A percentile compares a stretch with the other conserved stretches of the same genome.
These are phyloP conservation scores for Hofmannophila pseudospretella DNA, from an alignment of 2,888 invertebrate genomes.

Conservation along the genomic window DNA sequence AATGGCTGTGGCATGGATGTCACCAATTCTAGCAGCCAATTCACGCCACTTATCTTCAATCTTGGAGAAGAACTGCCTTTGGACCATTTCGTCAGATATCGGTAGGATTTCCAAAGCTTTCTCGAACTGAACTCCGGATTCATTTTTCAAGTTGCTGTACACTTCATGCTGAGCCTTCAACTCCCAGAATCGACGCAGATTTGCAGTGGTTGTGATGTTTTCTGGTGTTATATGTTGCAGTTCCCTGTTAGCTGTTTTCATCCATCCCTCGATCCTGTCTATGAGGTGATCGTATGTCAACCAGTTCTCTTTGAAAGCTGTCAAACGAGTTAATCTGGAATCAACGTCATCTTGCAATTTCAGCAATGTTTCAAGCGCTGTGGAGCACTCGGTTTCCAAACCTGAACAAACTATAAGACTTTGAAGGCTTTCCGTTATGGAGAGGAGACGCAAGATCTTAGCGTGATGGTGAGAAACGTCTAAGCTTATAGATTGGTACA, in stretches of 20 bases:
- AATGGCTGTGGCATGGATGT: slow-evolving; percentile 82
- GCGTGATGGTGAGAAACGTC: slow-evolving; percentile 90
- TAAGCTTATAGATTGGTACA: slow-evolving; percentile 87
- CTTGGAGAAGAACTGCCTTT: slow-evolving; percentile 87
- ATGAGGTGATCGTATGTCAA: slow-evolving; percentile 83
- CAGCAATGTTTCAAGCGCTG: slow-evolving; percentile 83
- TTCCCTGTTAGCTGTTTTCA: slow-evolving; percentile 85
- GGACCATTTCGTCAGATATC: slow-evolving; percentile 89
- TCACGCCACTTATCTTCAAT: slow-evolving; percentile 87
- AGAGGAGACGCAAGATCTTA: slow-evolving; percentile 84
- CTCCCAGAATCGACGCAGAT: slow-evolving; percentile 92
- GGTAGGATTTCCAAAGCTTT: slow-evolving; percentile 87
- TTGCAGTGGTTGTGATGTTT: slow-evolving; percentile 81
- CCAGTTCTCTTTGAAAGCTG: slow-evolving; percentile 89
- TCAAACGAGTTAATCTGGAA: slow-evolving; percentile 82
- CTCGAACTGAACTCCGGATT: slow-evolving; percentile 85
- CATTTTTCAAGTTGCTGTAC: slow-evolving; percentile 85
- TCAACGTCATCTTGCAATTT: slow-evolving; percentile 88
- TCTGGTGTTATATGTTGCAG: slow-evolving; percentile 81
- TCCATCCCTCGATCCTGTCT: slow-evolving; percentile 86
- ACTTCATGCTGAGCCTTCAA: slow-evolving; percentile 92
- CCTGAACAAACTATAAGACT: slow-evolving; percentile 86
- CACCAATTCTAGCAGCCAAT: slow-evolving; percentile 80
- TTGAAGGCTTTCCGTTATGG: slow-evolving; percentile 85
- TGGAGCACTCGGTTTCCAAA: slow-evolving; percentile 84